Evolutionary conservation across 2,888 invertebrate genomes (phyloP).

Genomic region (Rhagonycha lutea): DNA sequence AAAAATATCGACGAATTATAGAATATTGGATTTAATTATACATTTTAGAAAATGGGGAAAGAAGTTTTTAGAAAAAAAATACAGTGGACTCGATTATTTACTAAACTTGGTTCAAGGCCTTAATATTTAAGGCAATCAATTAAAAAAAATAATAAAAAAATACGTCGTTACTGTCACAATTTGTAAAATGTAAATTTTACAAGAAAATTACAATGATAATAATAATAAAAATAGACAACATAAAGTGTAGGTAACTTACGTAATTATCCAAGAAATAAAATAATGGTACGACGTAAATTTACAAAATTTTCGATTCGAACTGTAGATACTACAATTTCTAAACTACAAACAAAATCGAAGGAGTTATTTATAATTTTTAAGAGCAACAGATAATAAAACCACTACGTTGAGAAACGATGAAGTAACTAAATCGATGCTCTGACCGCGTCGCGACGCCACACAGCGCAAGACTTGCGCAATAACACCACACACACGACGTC

Average conservation of each 20-base stretch:
- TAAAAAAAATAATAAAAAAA: background rate
- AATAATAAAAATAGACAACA: background rate
- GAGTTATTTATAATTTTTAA: constrained; percentile 10
- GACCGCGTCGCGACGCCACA: constrained; percentile 50
- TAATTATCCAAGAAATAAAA: background rate
- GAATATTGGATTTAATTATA: background rate
- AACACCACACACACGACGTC: background rate
- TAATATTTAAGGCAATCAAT: background rate
- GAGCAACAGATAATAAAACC: constrained; percentile 46
- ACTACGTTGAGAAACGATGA: constrained; percentile 35
- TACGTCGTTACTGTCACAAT: background rate
- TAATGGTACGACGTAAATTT: background rate
- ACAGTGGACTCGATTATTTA: background rate
- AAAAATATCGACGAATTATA: background rate
- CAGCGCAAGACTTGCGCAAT: constrained; percentile 40
- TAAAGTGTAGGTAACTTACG: background rate
- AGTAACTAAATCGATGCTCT: constrained; percentile 50
- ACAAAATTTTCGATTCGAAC: background rate
- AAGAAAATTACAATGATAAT: background rate
- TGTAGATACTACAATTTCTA: background rate
- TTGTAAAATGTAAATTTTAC: background rate
- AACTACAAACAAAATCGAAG: background rate
- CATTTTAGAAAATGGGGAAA: background rate
- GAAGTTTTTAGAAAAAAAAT: background rate
- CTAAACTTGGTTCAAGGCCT: background rate